Base-by-base conservation (phyloP, 2,797 vertebrate species). In the Mus minutoides region DNA sequence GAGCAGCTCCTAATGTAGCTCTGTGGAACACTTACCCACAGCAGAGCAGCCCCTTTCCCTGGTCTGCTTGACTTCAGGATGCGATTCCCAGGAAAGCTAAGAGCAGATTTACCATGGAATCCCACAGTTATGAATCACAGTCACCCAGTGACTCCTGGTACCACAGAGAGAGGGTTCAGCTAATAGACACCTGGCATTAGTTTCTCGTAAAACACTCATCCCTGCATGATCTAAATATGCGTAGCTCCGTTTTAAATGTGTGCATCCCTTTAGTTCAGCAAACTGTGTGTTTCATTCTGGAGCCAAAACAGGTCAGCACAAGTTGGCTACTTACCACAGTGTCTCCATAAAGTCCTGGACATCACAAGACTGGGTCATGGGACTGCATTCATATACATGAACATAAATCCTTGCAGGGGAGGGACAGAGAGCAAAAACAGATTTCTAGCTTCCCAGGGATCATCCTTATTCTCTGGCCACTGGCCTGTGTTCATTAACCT, bases 401-500 rank as follows among this genome's bases (percentile, higher is more conserved):
- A 60, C 24, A 24, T 24, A 60, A 60, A 60, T 3, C 21, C 64
- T 34, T 34, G 64, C 64, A 67, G 64, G 31, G 62, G 64, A 49
- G 49, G 31, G 34, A 34, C 56, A 49, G 26, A 26, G 0, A 64
- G 37, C 40, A 37, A 9, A 11, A 73, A 11, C 34, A 37, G 1
- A 4, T 62, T 26, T 12, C 76, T 24, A 58, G 40, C 49, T 4
- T 6, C 43, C 5, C 8, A 34, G 49, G 12, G 3, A 49, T 17
- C 0, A 3, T 73, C 67, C 0, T 0, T 12, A 7, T 40, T 8
- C 80, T 17, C n/a, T 6, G 19, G 34, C 40, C 43, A 2, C 0
- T 1, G 17, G 3, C 16, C 10, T 0, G 4, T 1, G 1, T n/a
- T 75, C 56, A 8, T 2, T 21, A 14, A 13, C 56, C 7, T 26